Conservation (phyloP, 2,888 invertebrate species). For the Melinaea marsaeus region DNA sequence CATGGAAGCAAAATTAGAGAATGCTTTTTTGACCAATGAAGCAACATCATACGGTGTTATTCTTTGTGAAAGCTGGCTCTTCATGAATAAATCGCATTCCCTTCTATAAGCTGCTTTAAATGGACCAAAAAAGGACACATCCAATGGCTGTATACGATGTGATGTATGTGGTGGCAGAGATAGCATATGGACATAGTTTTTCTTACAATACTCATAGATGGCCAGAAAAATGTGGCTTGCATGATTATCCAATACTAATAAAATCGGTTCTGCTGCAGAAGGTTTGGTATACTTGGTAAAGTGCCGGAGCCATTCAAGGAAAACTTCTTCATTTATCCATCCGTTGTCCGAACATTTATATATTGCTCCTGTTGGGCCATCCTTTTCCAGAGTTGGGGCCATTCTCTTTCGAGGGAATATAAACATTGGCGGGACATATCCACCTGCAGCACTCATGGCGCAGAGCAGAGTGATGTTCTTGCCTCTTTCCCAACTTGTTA, state of each 20-base stretch:
- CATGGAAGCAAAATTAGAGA: slow-evolving; percentile 15
- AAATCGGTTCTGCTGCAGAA: slow-evolving; percentile 30
- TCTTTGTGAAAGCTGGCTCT: slow-evolving; percentile 10
- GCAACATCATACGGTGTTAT: slow-evolving; percentile 40
- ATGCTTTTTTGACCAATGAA: slow-evolving; percentile 25
- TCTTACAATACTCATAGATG: slow-evolving; percentile 30
- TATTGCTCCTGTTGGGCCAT: no score
- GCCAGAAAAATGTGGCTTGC: slow-evolving; percentile 31
- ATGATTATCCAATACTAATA: slow-evolving; percentile 33
- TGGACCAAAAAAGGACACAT: no score
- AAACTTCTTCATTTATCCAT: no score
- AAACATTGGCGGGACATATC: slow-evolving; percentile 2
- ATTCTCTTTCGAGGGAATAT: no score
- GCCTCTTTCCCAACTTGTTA: no score
- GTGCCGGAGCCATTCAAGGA: not conserved
- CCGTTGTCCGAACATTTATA: no score
- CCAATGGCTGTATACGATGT: no score
- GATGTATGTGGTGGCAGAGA: no score
- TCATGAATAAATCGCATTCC: slow-evolving; percentile 8
- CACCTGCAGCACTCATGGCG: no score
- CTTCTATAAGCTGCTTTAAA: slow-evolving; percentile 8
- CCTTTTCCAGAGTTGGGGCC: no score
- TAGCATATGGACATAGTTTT: no score
- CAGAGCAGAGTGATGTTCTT: no score
- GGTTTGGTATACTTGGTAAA: slow-evolving; percentile 29